Evolutionary conservation across 1,140 invertebrate genomes (phyloP).

Genomic region (Drosophila miranda): DNA sequence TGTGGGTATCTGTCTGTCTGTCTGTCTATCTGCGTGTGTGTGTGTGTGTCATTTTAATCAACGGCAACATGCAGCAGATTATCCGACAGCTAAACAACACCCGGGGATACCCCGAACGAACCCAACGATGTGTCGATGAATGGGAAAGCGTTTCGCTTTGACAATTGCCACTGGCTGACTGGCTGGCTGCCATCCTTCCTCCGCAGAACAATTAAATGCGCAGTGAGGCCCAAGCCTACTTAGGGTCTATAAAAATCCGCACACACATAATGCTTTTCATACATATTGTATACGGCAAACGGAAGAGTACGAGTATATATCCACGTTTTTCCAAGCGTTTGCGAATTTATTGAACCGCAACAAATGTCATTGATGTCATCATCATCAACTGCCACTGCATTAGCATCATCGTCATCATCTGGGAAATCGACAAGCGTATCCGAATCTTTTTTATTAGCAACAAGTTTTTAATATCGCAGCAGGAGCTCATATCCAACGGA

Average conservation of each 20-base stretch:
- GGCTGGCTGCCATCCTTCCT: constrained; percentile 4
- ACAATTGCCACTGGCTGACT: constrained; percentile 44
- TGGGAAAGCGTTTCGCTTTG: constrained; percentile 51
- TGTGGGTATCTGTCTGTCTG: not conserved
- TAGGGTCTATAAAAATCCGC: constrained; percentile 53
- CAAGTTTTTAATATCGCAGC: constrained; percentile 77
- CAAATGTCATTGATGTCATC: constrained; percentile 79
- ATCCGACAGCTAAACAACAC: constrained; percentile 78
- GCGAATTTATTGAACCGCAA: constrained; percentile 79
- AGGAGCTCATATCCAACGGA: constrained; percentile 45
- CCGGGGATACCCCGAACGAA: constrained; percentile 17
- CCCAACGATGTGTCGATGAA: constrained; percentile 31
- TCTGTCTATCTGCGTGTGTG: constrained; percentile 17
- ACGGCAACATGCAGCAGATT: constrained; percentile 72
- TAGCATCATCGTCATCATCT: constrained; percentile 34
- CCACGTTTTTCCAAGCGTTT: constrained; percentile 46
- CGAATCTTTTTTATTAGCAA: constrained; percentile 73
- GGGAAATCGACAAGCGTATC: constrained; percentile 46
- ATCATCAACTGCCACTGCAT: constrained; percentile 36
- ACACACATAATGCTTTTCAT: not conserved
- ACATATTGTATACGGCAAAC: not conserved
- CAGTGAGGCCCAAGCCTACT: constrained; percentile 63
- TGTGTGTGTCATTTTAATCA: constrained; percentile 69
- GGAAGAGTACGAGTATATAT: not conserved
- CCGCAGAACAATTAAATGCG: constrained; percentile 70